Conservation (phyloP, 2,113 vertebrate species). For the Sturnira hondurensis region DNA sequence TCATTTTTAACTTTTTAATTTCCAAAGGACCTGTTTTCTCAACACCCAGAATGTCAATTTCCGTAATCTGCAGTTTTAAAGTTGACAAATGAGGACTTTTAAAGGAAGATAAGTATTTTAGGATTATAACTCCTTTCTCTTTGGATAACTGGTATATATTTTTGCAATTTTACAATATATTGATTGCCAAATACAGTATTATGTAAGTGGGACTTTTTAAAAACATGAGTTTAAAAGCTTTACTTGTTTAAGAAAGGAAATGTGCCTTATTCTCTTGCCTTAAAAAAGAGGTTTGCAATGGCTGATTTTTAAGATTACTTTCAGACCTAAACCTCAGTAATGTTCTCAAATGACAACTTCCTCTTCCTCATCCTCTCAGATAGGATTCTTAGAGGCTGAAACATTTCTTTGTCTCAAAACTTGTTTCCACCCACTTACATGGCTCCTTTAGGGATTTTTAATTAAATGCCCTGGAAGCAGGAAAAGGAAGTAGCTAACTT, state of each 20-base stretch:
- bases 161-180: neutral
- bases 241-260: neutral
- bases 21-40: slow-evolving; percentile 40
- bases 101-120: neutral
- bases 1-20: slow-evolving; percentile 59
- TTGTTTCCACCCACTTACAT: neutral
- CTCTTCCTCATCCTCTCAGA: neutral
- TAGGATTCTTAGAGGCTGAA: neutral
- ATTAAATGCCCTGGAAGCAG: neutral
- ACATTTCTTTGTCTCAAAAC: neutral
- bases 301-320: neutral
- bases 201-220: neutral
- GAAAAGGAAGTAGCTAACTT: neutral
- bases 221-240: neutral
- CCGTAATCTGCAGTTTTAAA: neutral
- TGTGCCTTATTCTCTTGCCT: neutral
- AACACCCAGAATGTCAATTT: neutral
- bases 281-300: neutral
- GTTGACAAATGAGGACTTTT: neutral
- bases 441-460: neutral
- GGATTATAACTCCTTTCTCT: neutral
- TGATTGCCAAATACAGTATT: neutral
- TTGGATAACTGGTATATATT: neutral
- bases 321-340: neutral
- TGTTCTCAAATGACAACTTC: neutral